These are phyloP conservation scores for Mythimna impura DNA, from an alignment of 2,888 invertebrate species.

Conservation along the genomic window DNA sequence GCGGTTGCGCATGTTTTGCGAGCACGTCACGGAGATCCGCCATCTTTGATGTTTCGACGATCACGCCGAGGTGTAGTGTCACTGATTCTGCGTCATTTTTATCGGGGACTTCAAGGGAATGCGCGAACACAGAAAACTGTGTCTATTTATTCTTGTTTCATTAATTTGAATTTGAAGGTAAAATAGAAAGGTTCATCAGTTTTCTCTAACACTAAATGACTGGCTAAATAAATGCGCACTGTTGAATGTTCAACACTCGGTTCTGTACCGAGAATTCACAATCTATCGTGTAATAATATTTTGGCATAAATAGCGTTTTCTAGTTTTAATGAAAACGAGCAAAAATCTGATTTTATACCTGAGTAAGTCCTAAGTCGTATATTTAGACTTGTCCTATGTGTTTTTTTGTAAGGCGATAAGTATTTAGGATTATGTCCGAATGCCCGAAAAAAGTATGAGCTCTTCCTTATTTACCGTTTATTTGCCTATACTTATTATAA, in stretches of 20 bases:
- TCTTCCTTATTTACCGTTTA: no score
- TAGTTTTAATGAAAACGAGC: background rate
- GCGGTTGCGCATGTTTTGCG: conserved; percentile 37
- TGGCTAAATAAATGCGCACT: background rate
- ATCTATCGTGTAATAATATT: no score
- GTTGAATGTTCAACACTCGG: background rate
- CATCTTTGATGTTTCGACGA: conserved; percentile 14
- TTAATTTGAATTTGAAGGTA: background rate
- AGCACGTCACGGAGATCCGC: conserved; percentile 19
- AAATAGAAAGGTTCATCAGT: background rate
- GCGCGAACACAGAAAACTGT: background rate
- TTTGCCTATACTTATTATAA: background rate
- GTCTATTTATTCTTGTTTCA: background rate
- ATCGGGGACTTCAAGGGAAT: background rate
- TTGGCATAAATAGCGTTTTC: background rate
- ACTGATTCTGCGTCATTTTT: conserved; percentile 8
- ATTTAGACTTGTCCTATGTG: background rate
- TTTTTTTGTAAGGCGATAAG: background rate
- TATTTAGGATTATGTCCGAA: background rate
- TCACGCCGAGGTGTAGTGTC: conserved; percentile 19
- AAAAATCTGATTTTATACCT: background rate
- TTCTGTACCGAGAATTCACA: no score
- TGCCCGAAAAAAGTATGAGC: background rate
- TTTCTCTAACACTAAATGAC: no score
- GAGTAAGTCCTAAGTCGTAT: background rate